These are phyloP conservation scores for Eristalinus aeneus DNA, from an alignment of 2,888 invertebrate species.

Conservation along the genomic window DNA sequence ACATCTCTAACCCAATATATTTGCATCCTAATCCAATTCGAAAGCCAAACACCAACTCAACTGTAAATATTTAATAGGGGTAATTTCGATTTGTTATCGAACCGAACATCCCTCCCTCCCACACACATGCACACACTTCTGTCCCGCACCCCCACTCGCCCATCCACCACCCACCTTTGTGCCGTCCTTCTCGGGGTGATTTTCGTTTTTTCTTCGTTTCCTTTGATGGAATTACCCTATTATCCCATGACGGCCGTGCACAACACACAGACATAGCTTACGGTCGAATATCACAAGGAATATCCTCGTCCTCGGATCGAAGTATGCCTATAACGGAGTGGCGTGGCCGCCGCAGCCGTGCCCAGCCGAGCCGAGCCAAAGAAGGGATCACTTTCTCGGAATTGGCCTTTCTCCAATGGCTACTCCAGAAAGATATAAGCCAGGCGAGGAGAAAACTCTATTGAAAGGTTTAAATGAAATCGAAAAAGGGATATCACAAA, in stretches of 20 bases:
- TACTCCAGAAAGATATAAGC: constrained; percentile 67
- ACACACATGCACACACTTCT: not conserved
- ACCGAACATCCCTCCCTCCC: constrained; percentile 55
- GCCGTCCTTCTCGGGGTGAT: constrained; percentile 18
- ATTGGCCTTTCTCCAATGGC: constrained; percentile 71
- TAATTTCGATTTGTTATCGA: constrained; percentile 72
- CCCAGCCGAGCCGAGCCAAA: constrained; percentile 16
- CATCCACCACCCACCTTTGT: constrained; percentile 7
- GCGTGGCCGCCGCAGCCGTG: not conserved
- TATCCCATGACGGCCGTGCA: constrained; percentile 72
- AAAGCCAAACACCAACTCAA: constrained; percentile 72
- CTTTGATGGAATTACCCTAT: constrained; percentile 73
- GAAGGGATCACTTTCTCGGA: constrained; percentile 65
- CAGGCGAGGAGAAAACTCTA: constrained; percentile 49
- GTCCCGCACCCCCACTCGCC: too few species aligned
- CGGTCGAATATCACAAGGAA: constrained; percentile 61
- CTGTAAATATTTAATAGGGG: constrained; percentile 73
- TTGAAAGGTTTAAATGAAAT: constrained; percentile 71
- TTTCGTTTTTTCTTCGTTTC: constrained; percentile 30
- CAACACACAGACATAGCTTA: constrained; percentile 28
- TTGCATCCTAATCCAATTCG: constrained; percentile 69
- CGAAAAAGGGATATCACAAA: constrained; percentile 69
- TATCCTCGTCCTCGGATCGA: not conserved
- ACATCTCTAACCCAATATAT: constrained; percentile 69
- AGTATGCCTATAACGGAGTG: constrained; percentile 57